Percentiles rank a stretch among this genome's conserved stretches.
phyloP scores from a whole-genome alignment of 2,113 vertebrate species.

The Phasianus colchicus region DNA sequence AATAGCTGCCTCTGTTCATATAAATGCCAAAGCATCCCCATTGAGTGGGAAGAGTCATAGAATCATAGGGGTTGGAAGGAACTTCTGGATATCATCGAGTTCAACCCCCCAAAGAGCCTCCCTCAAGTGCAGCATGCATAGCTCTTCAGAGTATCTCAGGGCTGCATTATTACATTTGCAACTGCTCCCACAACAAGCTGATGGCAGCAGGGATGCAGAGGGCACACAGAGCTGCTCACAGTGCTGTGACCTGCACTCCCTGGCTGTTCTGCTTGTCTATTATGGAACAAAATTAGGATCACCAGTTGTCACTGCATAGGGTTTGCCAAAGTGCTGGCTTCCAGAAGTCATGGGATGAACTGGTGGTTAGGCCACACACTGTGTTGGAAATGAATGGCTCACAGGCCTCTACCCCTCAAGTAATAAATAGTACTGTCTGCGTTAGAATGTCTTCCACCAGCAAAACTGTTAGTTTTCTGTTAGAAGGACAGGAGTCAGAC shows the following conservation, averaged over 20 bases:
- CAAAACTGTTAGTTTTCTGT: not conserved
- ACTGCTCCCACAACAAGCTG: not conserved
- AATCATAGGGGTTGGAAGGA: too few relatives aligned
- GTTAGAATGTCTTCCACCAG: not conserved
- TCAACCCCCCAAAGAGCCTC: not conserved
- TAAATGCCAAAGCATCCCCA: not conserved
- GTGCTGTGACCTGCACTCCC: not conserved
- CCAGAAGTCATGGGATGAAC: not conserved
- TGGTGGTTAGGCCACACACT: not conserved
- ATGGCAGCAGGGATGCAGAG: not conserved
- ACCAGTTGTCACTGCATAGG: not conserved
- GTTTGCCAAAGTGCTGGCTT: not conserved
- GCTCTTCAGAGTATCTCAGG: not conserved
- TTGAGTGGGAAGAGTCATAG: not conserved
- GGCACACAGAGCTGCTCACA: not conserved
- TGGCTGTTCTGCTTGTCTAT: not conserved
- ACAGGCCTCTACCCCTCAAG: not conserved
- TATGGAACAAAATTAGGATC: not conserved
- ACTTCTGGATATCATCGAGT: too few relatives aligned
- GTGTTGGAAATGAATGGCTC: not conserved
- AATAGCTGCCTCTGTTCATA: accelerated
- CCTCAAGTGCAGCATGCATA: not conserved
- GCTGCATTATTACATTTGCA: not conserved
- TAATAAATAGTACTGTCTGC: not conserved
- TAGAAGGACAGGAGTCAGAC: not conserved